Conservation (phyloP, 2,797 vertebrate species). For the Philypnodon macrostomus region DNA sequence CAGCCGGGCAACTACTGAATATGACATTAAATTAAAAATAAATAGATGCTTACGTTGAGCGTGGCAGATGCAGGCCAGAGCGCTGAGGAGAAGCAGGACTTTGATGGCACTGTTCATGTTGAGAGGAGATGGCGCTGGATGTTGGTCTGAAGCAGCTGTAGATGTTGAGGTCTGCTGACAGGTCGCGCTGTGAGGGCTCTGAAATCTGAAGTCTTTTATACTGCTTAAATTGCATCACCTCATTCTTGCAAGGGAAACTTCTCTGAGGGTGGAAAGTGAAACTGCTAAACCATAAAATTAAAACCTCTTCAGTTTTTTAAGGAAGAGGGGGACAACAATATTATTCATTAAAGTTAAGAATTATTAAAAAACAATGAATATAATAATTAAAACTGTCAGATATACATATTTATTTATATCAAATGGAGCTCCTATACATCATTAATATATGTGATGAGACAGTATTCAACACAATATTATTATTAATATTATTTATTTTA, state of each 20-base stretch:
- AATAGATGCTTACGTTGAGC: slow-evolving; percentile 53
- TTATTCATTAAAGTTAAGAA: too few relatives aligned
- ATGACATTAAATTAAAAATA: background rate
- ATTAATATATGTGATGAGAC: too few relatives aligned
- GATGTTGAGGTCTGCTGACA: slow-evolving; percentile 5
- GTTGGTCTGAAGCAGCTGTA: background rate
- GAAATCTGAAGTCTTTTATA: slow-evolving; percentile 26
- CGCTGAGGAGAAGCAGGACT: slow-evolving; percentile 58
- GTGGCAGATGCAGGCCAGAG: slow-evolving; percentile 38
- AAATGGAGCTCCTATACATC: too few relatives aligned
- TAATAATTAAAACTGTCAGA: too few relatives aligned
- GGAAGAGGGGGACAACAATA: too few relatives aligned
- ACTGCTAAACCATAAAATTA: slow-evolving; percentile 19
- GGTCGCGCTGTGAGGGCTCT: slow-evolving; percentile 15
- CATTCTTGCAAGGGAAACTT: slow-evolving; percentile 37
- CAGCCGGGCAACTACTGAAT: too few relatives aligned
- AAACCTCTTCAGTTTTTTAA: background rate
- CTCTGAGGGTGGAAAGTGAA: slow-evolving; percentile 54
- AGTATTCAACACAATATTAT: too few relatives aligned
- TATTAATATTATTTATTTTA: too few relatives aligned
- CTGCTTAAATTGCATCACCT: background rate
- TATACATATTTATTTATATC: too few relatives aligned
- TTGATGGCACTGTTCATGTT: slow-evolving; percentile 52
- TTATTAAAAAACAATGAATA: too few relatives aligned
- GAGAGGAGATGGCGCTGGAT: slow-evolving; percentile 8